phyloP scores from a whole-genome alignment of 2,888 invertebrate species.

The Macaria notata region DNA sequence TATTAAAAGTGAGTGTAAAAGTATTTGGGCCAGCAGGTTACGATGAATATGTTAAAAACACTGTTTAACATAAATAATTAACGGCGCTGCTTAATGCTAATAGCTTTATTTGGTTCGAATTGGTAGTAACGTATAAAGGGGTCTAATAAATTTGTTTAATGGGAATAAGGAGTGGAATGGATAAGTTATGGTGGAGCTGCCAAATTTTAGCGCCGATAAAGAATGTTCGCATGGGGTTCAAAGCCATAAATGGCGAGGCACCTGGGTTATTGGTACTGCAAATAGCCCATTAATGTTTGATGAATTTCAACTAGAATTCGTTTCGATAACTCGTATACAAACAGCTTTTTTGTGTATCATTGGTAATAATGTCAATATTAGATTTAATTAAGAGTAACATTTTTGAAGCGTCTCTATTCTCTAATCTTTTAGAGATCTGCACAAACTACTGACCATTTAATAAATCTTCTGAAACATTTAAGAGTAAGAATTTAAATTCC shows the following conservation, averaged over 20 bases:
- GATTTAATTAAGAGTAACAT: too few species aligned
- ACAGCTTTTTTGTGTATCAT: too few species aligned
- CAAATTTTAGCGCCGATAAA: conserved; percentile 18
- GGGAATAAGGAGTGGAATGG: conserved; percentile 13
- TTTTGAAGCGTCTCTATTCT: too few species aligned
- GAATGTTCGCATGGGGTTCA: conserved; percentile 7
- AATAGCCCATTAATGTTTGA: neutral
- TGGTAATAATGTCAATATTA: too few species aligned
- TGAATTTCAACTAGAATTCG: too few species aligned
- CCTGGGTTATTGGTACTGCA: conserved; percentile 1
- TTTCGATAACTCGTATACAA: too few species aligned
- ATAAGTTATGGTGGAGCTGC: conserved; percentile 14
- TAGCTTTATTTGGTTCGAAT: conserved; percentile 24
- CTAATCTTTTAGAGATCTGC: too few species aligned
- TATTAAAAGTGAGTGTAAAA: conserved; percentile 34
- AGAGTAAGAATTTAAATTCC: too few species aligned
- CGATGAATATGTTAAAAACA: conserved; percentile 25
- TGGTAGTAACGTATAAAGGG: conserved; percentile 22
- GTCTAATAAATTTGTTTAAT: conserved; percentile 20
- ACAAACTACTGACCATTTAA: too few species aligned
- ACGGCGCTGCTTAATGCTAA: conserved; percentile 21
- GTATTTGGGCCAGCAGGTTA: conserved; percentile 42
- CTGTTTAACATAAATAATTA: conserved; percentile 22
- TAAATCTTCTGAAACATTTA: too few species aligned
- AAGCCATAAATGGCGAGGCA: neutral